Evolutionary conservation across 2,113 vertebrate species (phyloP).

Genomic region (Indri indri): DNA sequence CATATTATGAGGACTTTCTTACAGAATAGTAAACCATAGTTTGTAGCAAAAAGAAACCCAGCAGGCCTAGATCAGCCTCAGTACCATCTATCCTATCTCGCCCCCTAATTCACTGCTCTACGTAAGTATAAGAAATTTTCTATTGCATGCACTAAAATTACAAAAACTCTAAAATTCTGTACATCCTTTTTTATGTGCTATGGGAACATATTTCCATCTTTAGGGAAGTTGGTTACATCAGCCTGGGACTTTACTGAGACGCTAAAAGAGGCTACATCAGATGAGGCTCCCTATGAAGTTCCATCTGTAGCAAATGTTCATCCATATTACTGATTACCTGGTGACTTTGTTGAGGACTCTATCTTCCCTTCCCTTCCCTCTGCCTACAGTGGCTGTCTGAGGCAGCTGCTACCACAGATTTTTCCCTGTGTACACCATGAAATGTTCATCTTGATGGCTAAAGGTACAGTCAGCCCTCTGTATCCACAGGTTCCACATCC

Average conservation of each 20-base stretch:
- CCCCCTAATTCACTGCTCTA: background rate
- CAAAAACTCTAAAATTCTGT: background rate
- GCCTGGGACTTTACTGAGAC: background rate
- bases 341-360: background rate
- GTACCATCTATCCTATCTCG: background rate
- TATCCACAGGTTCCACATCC: background rate
- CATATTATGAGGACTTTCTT: background rate
- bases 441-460: background rate
- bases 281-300: background rate
- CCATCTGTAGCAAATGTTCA: background rate
- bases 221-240: background rate
- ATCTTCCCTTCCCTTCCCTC: background rate
- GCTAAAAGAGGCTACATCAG: background rate
- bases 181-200: background rate
- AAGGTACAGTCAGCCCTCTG: background rate
- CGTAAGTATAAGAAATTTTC: background rate
- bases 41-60: background rate
- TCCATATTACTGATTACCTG: background rate
- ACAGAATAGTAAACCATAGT: background rate
- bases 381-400: background rate
- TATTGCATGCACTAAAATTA: background rate
- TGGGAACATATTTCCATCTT: background rate
- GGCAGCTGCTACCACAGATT: background rate
- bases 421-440: background rate
- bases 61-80: background rate